These are phyloP conservation scores for Mercenaria mercenaria DNA, from an alignment of 1,140 invertebrate genomes.

Conservation along the genomic window DNA sequence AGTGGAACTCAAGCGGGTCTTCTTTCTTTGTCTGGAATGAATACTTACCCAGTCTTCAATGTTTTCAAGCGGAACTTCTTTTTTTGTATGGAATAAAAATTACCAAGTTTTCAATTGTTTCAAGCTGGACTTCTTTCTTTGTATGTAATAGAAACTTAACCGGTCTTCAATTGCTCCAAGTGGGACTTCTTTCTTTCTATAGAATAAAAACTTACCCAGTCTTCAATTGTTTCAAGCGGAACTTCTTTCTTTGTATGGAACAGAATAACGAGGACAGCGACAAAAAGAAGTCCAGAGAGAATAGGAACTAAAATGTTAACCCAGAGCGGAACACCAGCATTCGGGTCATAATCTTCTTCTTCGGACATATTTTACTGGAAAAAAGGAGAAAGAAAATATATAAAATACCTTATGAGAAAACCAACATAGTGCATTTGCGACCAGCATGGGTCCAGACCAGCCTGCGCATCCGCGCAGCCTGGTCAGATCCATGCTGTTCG, in stretches of 20 bases:
- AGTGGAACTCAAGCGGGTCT: too few species aligned
- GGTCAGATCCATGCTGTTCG: too few species aligned
- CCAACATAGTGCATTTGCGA: too few species aligned
- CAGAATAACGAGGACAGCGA: background rate
- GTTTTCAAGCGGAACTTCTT: background rate
- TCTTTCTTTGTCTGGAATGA: too few species aligned
- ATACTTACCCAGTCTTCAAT: background rate
- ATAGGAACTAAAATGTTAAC: background rate
- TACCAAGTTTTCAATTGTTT: background rate
- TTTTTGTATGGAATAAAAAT: background rate
- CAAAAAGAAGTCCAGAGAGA: background rate
- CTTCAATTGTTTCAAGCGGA: background rate
- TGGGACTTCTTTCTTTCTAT: background rate
- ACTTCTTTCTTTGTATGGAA: background rate
- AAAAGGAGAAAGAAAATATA: too few species aligned
- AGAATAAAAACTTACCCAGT: constrained; percentile 12
- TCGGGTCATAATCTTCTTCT: background rate
- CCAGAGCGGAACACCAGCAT: background rate
- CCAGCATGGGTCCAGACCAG: too few species aligned
- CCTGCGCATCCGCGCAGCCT: too few species aligned
- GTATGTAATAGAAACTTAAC: background rate
- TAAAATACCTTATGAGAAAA: too few species aligned
- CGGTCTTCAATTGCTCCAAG: too few species aligned
- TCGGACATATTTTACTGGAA: background rate
- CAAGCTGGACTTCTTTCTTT: background rate